Percentiles rank a stretch among this genome's conserved stretches.
phyloP scores from a whole-genome alignment of 2,888 invertebrate species.

The Sarcophaga subvicina region DNA sequence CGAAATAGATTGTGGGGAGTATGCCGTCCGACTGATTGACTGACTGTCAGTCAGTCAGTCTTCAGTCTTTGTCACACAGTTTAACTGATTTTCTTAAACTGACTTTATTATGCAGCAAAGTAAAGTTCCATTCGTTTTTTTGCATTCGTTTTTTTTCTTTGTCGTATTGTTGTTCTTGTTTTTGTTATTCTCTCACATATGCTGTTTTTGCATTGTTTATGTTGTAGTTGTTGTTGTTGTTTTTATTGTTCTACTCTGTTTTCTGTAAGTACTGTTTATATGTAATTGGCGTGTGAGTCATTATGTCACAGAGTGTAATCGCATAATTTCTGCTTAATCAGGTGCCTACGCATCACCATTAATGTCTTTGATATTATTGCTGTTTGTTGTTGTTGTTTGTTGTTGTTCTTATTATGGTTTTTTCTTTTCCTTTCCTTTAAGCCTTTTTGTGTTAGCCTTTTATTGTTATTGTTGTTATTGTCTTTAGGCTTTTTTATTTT shows the following conservation, averaged over 20 bases:
- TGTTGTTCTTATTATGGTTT: no score
- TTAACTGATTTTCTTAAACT: constrained; percentile 50
- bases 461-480: constrained; percentile 7
- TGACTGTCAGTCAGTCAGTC: constrained; percentile 34
- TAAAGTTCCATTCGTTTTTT: constrained; percentile 24
- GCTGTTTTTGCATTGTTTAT: background rate
- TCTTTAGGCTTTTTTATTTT: background rate
- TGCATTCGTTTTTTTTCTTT: background rate
- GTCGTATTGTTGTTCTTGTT: constrained; percentile 1
- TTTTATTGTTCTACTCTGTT: background rate
- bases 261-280: background rate
- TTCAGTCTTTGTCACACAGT: background rate
- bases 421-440: background rate
- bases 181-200: background rate
- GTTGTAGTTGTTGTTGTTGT: constrained; percentile 17
- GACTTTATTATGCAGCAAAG: constrained; percentile 15
- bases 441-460: constrained; percentile 3
- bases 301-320: constrained; percentile 71
- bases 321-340: constrained; percentile 77
- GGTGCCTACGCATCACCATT: constrained; percentile 75
- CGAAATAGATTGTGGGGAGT: background rate
- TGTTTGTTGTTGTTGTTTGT: constrained; percentile 24
- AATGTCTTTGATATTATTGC: constrained; percentile 55
- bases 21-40: background rate
- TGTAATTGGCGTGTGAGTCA: constrained; percentile 58